Evolutionary conservation across 2,113 vertebrate genomes (phyloP).

Genomic region (Erpornis zantholeuca): DNA sequence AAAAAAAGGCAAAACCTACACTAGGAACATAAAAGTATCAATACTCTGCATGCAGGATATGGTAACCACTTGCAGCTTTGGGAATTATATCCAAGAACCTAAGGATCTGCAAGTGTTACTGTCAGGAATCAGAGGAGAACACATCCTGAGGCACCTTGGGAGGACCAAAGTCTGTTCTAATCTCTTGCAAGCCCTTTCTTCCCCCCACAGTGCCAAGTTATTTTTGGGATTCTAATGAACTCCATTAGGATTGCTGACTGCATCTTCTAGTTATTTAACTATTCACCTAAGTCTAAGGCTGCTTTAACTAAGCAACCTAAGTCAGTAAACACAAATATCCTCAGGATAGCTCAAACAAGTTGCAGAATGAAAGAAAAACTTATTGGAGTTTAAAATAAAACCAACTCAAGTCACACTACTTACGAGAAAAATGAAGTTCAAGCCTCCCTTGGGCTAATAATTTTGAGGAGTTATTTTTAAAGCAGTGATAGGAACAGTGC

Average conservation of each 20-base stretch:
- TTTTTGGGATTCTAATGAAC: not conserved
- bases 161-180: not conserved
- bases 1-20: not conserved
- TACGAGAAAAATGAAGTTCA: not conserved
- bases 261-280: not conserved
- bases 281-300: not conserved
- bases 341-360: not conserved
- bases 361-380: not conserved
- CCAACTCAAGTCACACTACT: not conserved
- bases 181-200: not conserved
- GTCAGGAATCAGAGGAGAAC: not conserved
- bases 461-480: conserved; percentile 40
- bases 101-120: not conserved
- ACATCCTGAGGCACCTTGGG: not conserved
- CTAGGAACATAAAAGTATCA: not conserved
- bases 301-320: not conserved
- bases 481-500: not conserved
- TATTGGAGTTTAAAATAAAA: not conserved
- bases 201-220: not conserved
- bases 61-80: not conserved
- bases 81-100: not conserved
- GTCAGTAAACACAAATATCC: not conserved
- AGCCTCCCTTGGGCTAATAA: not conserved
- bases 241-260: not conserved
- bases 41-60: not conserved